Conservation (phyloP, 2,797 vertebrate genomes). For the Lithobates pipiens region DNA sequence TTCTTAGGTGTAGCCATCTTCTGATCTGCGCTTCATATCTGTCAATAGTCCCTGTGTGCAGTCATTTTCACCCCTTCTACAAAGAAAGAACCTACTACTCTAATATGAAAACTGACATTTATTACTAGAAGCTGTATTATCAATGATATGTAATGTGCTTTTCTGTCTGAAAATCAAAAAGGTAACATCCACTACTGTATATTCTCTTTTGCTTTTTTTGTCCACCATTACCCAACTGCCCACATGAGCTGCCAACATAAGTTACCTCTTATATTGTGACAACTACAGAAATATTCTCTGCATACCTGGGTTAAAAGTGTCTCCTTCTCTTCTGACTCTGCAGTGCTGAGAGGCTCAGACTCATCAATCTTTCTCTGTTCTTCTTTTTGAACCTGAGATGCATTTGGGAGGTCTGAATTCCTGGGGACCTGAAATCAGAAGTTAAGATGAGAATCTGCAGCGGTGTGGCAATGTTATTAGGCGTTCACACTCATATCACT, state of each 20-base stretch:
- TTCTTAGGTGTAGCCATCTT: no score
- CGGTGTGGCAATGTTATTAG: conserved; percentile 53
- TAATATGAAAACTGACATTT: no score
- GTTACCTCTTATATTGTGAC: neutral
- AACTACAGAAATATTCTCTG: neutral
- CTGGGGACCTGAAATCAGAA: conserved; percentile 79
- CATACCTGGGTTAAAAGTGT: conserved; percentile 85
- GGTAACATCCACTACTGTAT: neutral
- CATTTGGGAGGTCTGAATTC: conserved; percentile 83
- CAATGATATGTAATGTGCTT: neutral
- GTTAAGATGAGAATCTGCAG: conserved; percentile 48
- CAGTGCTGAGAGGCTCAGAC: conserved; percentile 79
- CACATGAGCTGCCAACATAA: neutral
- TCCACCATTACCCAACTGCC: neutral
- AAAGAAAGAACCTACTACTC: no score
- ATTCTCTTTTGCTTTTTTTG: neutral
- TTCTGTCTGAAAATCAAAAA: neutral
- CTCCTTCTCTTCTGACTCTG: conserved; percentile 87
- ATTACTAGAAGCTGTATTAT: no score
- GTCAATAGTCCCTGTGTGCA: no score
- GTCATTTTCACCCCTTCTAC: no score
- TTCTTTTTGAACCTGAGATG: conserved; percentile 83
- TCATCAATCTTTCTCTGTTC: conserved; percentile 88
- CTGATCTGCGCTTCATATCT: no score
- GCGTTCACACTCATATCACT: conserved; percentile 19